These are phyloP conservation scores for Dromaius novaehollandiae DNA, from an alignment of 2,113 vertebrate species.

Conservation along the genomic window DNA sequence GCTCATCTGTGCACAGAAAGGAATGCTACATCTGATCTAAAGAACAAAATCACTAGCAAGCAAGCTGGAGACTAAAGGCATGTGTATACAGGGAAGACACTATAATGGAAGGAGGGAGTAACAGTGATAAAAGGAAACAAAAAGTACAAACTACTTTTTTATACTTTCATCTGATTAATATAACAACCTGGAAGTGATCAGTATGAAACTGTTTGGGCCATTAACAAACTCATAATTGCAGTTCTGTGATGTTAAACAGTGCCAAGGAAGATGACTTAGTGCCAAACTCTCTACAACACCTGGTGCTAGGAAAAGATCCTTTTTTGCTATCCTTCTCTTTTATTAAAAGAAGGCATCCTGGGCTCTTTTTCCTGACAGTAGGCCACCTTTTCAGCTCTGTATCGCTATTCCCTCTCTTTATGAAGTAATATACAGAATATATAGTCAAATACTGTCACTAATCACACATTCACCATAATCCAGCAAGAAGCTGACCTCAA, in stretches of 20 bases:
- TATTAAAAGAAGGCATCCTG: neutral
- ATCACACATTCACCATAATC: neutral
- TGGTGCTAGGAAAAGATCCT: constrained; percentile 15
- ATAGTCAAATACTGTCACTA: neutral
- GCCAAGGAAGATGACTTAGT: neutral
- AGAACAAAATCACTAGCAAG: neutral
- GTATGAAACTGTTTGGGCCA: neutral
- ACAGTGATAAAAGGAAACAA: neutral
- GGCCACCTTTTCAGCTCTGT: neutral
- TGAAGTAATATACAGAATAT: neutral
- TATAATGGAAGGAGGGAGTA: neutral
- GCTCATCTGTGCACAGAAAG: neutral
- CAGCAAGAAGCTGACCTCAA: neutral
- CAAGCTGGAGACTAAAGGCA: neutral
- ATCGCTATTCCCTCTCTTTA: neutral
- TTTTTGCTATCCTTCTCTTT: neutral
- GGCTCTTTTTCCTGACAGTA: neutral
- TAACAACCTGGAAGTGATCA: constrained; percentile 3
- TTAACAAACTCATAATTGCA: neutral
- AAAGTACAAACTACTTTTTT: neutral
- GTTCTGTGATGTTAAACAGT: neutral
- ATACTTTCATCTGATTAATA: constrained; percentile 17
- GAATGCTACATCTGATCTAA: neutral
- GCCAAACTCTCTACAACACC: neutral
- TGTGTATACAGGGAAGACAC: neutral